Conservation (phyloP, 64 coral and sea anemone species). For the Porites australiensis region DNA sequence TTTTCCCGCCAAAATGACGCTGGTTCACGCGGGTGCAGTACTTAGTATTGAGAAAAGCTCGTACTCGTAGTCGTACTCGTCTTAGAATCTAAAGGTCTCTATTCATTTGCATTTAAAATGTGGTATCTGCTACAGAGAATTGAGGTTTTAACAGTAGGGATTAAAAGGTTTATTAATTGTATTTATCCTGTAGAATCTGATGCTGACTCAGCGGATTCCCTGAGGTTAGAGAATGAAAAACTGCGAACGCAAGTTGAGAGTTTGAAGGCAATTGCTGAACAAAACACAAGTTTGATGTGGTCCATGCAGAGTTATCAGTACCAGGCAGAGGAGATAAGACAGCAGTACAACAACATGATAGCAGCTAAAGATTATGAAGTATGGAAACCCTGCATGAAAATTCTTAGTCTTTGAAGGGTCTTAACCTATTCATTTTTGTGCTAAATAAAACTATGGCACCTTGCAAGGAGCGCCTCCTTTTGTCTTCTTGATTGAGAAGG, state of each 20-base stretch:
- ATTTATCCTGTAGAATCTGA: constrained; percentile 14
- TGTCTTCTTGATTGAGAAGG: no score
- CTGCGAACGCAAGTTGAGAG: constrained; percentile 69
- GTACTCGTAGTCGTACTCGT: no score
- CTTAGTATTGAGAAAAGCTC: no score
- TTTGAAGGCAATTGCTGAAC: constrained; percentile 82
- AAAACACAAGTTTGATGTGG: constrained; percentile 86
- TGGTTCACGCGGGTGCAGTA: no score
- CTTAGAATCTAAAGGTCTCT: no score
- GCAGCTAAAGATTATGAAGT: constrained; percentile 77
- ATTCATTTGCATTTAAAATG: no score
- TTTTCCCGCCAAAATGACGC: no score
- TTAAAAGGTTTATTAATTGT: not conserved
- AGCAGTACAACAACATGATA: constrained; percentile 63
- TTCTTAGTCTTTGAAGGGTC: no score
- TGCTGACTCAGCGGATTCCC: constrained; percentile 25
- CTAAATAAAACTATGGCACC: no score
- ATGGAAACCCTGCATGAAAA: not conserved
- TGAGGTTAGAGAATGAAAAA: constrained; percentile 76
- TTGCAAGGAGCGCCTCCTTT: no score
- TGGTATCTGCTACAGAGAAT: not conserved
- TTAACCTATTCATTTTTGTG: no score
- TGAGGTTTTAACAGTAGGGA: no score
- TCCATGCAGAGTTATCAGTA: constrained; percentile 86
- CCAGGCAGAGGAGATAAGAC: constrained; percentile 67